These are phyloP conservation scores for Nephrotoma flavescens DNA, from an alignment of 2,888 invertebrate genomes.

Conservation along the genomic window DNA sequence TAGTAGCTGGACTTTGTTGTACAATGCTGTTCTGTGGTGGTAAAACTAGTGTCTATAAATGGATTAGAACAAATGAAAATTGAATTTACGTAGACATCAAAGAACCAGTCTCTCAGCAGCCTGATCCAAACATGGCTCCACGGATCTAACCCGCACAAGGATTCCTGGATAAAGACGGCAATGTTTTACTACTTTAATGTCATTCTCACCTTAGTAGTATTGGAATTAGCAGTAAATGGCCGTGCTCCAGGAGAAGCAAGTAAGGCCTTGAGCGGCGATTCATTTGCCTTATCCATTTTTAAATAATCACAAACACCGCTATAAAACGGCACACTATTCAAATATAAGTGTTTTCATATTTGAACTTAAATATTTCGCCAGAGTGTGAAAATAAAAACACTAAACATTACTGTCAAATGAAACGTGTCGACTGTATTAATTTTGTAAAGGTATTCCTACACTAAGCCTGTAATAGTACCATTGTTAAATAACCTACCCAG, in stretches of 20 bases:
- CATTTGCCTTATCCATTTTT: conserved; percentile 15
- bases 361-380: background rate
- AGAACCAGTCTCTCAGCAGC: no score
- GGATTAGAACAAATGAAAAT: background rate
- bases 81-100: background rate
- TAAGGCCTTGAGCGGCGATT: conserved; percentile 27
- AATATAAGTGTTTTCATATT: background rate
- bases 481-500: no score
- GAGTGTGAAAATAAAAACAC: background rate
- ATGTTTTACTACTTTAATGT: background rate
- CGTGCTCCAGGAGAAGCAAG: conserved; percentile 27
- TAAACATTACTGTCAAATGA: no score
- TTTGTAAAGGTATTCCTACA: no score
- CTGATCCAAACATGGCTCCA: no score
- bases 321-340: background rate
- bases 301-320: background rate
- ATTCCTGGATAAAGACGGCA: no score
- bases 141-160: no score
- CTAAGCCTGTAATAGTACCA: no score
- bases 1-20: conserved; percentile 37
- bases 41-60: conserved; percentile 3
- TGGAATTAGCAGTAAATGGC: conserved; percentile 10
- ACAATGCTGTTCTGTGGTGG: conserved; percentile 38
- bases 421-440: no score
- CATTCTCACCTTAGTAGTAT: background rate